Evolutionary conservation across 2,113 vertebrate species (phyloP), one percentile per base, ranked within the genome.

Genomic region (Pollachius pollachius): DNA sequence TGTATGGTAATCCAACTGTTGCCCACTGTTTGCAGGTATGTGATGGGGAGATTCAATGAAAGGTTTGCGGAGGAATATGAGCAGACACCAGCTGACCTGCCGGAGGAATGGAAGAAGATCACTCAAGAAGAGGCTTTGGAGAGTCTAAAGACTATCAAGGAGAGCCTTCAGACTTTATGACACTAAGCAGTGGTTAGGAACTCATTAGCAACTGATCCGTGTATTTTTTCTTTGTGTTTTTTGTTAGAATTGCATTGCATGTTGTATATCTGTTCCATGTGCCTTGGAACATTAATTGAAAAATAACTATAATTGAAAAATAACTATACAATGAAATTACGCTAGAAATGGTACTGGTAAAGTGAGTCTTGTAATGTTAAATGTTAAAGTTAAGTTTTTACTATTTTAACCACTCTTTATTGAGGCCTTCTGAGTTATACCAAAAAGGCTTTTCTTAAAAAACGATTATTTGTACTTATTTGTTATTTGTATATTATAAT

Each of bases 71-170:
- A 79, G 34, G 68, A 83, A 60, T 84, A 88, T 66, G 19, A 81
- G 2, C 74, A 69, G 57, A 58, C 65, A 12, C 85, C 80, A n/a
- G 73, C 67, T 15, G 7, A 63, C 2, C 75, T 92, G 59, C 87
- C 89, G 1, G 71, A 80, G 34, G 80, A 83, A 4, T 92, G 91
- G 91, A 71, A 25, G 21, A 62, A 15, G 34, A 87, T 91, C 34
- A 88, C 88, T 37, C 15, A 69, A 23, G 62, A 84, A 7, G 87
- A 89, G 19, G 90, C 89, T 0, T 57, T 90, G 48, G 19, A 48
- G 21, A 89, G 82, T 71, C 70, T 92, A 52, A 85, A 64, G 9
- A 12, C 4, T 4, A 56, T n/a, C 12, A 56, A 5, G 54, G 54
- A 56, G 54, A 56, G 54, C 15, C 15, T n/a, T 56, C 54, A n/a